Evolutionary conservation across 64 coral and sea anemone genomes (phyloP).

Genomic region (Trachythela sp.): DNA sequence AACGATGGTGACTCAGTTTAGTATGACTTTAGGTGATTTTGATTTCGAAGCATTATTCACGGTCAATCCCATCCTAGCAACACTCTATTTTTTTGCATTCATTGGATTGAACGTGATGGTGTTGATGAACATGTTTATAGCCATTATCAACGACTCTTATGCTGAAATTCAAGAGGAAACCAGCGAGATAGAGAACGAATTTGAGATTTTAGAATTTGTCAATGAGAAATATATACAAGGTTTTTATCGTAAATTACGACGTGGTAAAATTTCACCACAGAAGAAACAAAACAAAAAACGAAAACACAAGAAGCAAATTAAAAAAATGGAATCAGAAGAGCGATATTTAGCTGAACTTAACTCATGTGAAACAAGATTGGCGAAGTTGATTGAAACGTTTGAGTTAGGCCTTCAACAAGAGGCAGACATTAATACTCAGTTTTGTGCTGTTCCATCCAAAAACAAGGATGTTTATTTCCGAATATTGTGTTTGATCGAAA

Average conservation of each 20-base stretch:
- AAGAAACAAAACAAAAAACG: neutral
- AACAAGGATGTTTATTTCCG: neutral
- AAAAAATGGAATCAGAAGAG: neutral
- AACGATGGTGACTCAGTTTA: slow-evolving; percentile 68
- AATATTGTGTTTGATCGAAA: neutral
- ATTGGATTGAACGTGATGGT: slow-evolving; percentile 93
- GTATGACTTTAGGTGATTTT: slow-evolving; percentile 79
- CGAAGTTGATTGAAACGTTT: neutral
- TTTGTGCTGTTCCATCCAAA: neutral
- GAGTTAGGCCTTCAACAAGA: neutral
- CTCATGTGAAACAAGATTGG: neutral
- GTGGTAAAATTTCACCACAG: neutral
- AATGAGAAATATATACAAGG: slow-evolving; percentile 52
- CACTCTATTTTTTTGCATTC: slow-evolving; percentile 70
- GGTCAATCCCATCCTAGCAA: slow-evolving; percentile 54
- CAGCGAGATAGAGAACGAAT: slow-evolving; percentile 60
- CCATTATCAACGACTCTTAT: slow-evolving; percentile 86
- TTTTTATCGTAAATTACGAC: neutral
- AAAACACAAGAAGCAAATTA: neutral
- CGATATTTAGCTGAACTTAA: neutral
- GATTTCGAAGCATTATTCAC: slow-evolving; percentile 46
- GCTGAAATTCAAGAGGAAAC: slow-evolving; percentile 59
- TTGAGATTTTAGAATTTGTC: slow-evolving; percentile 66
- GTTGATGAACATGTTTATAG: slow-evolving; percentile 96
- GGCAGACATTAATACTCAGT: neutral